Conservation (phyloP, 1,140 invertebrate species). For the Philopotamus ludificatus region DNA sequence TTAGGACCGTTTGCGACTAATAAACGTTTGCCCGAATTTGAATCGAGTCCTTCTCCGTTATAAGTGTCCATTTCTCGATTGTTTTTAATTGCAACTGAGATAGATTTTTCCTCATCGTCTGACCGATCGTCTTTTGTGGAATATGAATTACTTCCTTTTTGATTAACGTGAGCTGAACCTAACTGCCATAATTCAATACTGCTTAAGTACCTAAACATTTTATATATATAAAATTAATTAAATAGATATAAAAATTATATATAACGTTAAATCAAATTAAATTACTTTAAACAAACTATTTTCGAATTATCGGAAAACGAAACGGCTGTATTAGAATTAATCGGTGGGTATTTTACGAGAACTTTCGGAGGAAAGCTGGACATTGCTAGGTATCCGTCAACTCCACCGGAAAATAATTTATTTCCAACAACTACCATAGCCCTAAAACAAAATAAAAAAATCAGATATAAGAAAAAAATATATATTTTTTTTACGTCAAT, state of each 20-base stretch:
- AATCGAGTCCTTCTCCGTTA: constrained; percentile 24
- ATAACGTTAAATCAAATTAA: constrained; percentile 59
- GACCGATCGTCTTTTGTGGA: constrained; percentile 42
- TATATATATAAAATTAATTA: constrained; percentile 25
- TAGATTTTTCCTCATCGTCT: not conserved
- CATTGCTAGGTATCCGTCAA: constrained; percentile 73
- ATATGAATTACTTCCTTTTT: constrained; percentile 44
- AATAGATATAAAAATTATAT: constrained; percentile 44
- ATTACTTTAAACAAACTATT: constrained; percentile 67
- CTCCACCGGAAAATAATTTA: constrained; percentile 75
- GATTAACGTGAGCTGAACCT: constrained; percentile 50
- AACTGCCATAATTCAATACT: constrained; percentile 67
- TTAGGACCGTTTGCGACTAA: constrained; percentile 59
- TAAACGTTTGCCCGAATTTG: constrained; percentile 44
- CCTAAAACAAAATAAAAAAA: constrained; percentile 47
- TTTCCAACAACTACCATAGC: constrained; percentile 63
- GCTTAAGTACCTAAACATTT: constrained; percentile 64
- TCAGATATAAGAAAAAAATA: not conserved
- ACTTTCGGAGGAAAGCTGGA: constrained; percentile 65
- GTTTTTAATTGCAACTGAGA: constrained; percentile 14
- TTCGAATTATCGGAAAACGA: constrained; percentile 59
- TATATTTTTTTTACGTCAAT: not conserved
- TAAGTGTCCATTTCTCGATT: constrained; percentile 42
- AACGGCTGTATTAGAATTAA: constrained; percentile 64
- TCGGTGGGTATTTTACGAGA: constrained; percentile 69